phyloP scores from a whole-genome alignment of 2,797 vertebrate species.

The Benthosema pterotum region DNA sequence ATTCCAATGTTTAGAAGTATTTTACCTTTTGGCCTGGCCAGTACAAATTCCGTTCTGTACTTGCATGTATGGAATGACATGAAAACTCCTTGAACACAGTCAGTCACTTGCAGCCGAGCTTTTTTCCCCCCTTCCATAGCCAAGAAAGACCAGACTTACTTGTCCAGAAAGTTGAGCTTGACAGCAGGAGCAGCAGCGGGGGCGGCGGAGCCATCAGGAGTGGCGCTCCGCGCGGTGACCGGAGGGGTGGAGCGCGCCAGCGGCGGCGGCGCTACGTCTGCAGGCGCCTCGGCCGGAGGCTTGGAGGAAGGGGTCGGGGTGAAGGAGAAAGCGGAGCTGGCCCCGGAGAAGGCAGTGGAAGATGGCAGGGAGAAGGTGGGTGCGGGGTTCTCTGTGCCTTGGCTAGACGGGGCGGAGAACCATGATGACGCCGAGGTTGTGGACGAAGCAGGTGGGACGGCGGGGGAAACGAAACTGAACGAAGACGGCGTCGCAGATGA shows the following conservation, averaged over 20 bases:
- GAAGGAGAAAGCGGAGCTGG: constrained; percentile 70
- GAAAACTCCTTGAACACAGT: no score
- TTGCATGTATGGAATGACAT: no score
- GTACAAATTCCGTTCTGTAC: no score
- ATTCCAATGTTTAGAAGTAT: no score
- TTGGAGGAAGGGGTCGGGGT: constrained; percentile 60
- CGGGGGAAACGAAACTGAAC: constrained; percentile 65
- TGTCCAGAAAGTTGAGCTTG: constrained; percentile 89
- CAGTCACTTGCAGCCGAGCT: no score
- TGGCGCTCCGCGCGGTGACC: constrained; percentile 54
- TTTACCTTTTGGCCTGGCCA: no score
- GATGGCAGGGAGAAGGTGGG: constrained; percentile 59
- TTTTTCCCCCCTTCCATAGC: background rate
- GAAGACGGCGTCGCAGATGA: constrained; percentile 63
- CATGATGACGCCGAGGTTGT: constrained; percentile 18
- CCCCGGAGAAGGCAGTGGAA: constrained; percentile 48
- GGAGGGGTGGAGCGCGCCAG: constrained; percentile 42
- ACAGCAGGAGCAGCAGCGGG: constrained; percentile 73
- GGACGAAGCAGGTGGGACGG: constrained; percentile 45
- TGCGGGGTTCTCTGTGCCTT: constrained; percentile 6
- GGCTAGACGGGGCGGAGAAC: constrained; percentile 18
- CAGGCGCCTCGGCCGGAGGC: constrained; percentile 30
- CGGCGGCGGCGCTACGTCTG: constrained; percentile 34
- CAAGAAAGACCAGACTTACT: constrained; percentile 71
- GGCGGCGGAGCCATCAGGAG: constrained; percentile 56